Base-by-base conservation (phyloP, 2,797 vertebrate species). In the Cuculus canorus region DNA sequence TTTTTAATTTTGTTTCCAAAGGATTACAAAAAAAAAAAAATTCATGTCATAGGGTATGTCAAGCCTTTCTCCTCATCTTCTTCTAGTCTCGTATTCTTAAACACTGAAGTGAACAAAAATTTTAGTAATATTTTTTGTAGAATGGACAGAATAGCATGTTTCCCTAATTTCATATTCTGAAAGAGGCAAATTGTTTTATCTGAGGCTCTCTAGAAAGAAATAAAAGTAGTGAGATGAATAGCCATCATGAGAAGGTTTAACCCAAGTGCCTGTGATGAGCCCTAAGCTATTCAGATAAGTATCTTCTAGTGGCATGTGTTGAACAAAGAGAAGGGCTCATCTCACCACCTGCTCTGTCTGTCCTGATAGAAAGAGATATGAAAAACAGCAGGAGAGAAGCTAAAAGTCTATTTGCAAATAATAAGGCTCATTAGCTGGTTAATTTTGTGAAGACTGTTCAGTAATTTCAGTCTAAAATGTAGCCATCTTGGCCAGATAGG, bases 341-440 rank as follows among this genome's bases (percentile, higher is more conserved):
- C 59, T 83, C 52, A 63, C 17, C 33, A 78, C 21, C 47, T 90
- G 14, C 63, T 70, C 68, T 45, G 43, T 24, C 19, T 48, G 12
- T 45, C 82, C 63, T 19, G 90, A 71, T 33, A 84, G 54, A 66
- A 70, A 65, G 45, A 32, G 12, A n/a, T 27, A 66, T 8, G 18
- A 81, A 81, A 90, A 93, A 11, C n/a, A 81, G 30, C n/a, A 66
- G 32, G 39, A 73, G 39, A 84, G 45, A 88, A 83, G 39, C 25
- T 66, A 79, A 60, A 91, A 88, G 35, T 80, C 60, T 77, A 50
- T 86, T 90, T 93, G 22, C 64, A 91, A 95, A 86, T 89, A 81
- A 27, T 88, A 86, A 84, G 61, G 17, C 47, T 69, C 43, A 86
- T 86, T 79, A 65, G 30, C 10, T 54, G 60, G 70, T 66, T 84